Evolutionary conservation across 2,113 vertebrate genomes (phyloP), one percentile per base, ranked within the genome.

Genomic region (Gambusia affinis): DNA sequence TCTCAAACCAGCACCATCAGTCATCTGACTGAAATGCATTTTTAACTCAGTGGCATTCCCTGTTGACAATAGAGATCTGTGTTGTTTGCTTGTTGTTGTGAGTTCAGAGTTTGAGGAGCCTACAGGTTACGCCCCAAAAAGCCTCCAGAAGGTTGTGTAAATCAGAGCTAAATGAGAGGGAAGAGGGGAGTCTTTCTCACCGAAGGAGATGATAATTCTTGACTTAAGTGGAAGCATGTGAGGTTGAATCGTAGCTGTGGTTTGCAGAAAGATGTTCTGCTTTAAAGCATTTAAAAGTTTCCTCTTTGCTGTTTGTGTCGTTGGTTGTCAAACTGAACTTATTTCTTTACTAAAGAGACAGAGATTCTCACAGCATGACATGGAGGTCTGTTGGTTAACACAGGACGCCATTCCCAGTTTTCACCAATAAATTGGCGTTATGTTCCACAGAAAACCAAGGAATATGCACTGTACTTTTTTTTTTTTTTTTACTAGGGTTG

Each of bases 221-320:
- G 24, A 76, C 64, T 85, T 85, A 92, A 93, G 82, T 90, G 78
- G 88, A 93, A 91, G 80, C 89, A 92, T 91, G 85, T 90, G 90
- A 85, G 83, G 63, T 4, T 0, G 31, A 79, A 65, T 74, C 19
- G 12, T 8, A 27, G 42, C 82, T 78, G 81, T 15, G 74, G 72
- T 82, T 60, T 57, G 64, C 2, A 29, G 60, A 35, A 24, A 68
- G 70, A 67, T 61, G 75, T 73, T 76, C 27, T 65, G 44, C 24
- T 57, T 57, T 57, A n/a, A n/a, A 57, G 22, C 51, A 57, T 57
- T n/a, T 62, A 8, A 51, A 74, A 73, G 47, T 6, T 60, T 51
- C 6, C 75, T 22, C 33, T 67, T 72, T 70, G 35, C 64, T 63
- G 31, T 62, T 68, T 60, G 6, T 5, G 1, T 17, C 44, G 5